Evolutionary conservation across 1,140 invertebrate genomes (phyloP), one percentile per base, ranked within the genome.

Genomic region (Protaetia brevitarsis): DNA sequence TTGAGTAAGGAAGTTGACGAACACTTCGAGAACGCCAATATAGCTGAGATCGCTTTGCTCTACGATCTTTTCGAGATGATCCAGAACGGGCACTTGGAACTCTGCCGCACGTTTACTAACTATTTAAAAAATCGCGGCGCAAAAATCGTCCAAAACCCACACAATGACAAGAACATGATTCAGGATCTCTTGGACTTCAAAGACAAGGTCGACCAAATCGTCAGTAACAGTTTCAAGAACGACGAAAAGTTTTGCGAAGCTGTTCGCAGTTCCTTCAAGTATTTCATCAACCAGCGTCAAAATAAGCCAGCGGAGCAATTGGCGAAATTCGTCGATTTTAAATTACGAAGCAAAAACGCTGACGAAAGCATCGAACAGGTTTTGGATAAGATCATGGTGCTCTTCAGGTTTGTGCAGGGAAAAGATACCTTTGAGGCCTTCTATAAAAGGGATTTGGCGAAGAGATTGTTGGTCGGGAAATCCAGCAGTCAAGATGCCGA

Each of bases 381-480:
- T 28, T 80, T 99, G 41, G 96, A 98, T 79, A 98, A 97, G 81
- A 97, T 98, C 29, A 98, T 99, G 93, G 94, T 98, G 7, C 82
- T 99, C 1, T 99, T 99, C 82, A 86, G 97, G 63, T 99, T 98
- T 80, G 97, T 99, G 73, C 95, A 99, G 76, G 96, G 96, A 67
- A 94, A 99, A 80, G 97, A 99, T 83, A 95, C 99, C 1, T 99
- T 99, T 82, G 97, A 99, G 81, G 97, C 97, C 0, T 99, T 99
- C 81, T 99, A 99, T 78, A 99, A 98, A 80, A 96, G 96, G 76
- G 95, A 98, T 81, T 79, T 99, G 45, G 95, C 97, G 0, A 99
- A 99, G 79, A 84, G 97, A 71, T 81, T 99, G 56, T 80, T 99
- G 10, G 91, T 99, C 0, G 95, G 95, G 0, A 97, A 98, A 80